These are phyloP conservation scores for Sicus ferrugineus DNA, from an alignment of 2,888 invertebrate species.

Conservation along the genomic window DNA sequence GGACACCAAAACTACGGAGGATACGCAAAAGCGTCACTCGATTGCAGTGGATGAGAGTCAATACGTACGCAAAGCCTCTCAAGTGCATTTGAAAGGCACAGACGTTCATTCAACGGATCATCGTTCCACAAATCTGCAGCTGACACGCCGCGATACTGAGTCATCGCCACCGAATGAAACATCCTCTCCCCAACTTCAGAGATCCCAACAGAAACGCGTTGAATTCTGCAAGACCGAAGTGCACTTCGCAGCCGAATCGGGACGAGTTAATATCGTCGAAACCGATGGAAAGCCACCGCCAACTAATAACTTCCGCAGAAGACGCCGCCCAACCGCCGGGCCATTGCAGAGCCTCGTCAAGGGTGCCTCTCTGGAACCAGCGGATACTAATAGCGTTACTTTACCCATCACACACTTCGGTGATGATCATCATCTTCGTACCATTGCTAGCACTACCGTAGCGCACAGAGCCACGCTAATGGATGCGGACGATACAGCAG, in stretches of 20 bases:
- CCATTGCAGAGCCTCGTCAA: conserved; percentile 57
- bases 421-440: conserved; percentile 59
- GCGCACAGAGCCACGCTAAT: conserved; percentile 54
- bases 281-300: conserved; percentile 89
- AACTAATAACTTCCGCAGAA: conserved; percentile 78
- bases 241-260: conserved; percentile 86
- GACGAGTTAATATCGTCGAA: conserved; percentile 85
- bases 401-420: conserved; percentile 75
- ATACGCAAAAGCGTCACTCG: conserved; percentile 66
- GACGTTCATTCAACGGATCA: conserved; percentile 20
- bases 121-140: conserved; percentile 17
- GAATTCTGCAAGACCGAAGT: conserved; percentile 90
- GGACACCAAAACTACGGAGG: conserved; percentile 39
- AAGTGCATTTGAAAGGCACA: conserved; percentile 59
- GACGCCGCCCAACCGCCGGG: conserved; percentile 69
- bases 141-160: conserved; percentile 4
- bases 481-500: conserved; percentile 49
- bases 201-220: conserved; percentile 72
- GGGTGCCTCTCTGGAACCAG: conserved; percentile 55
- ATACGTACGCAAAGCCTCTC: conserved; percentile 64
- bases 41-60: conserved; percentile 70
- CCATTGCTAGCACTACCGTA: conserved; percentile 49
- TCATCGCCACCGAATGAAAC: neutral
- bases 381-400: conserved; percentile 50
- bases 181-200: conserved; percentile 23